Conservation (phyloP, 2,888 invertebrate species). For the Aleiodes leptofemur region DNA sequence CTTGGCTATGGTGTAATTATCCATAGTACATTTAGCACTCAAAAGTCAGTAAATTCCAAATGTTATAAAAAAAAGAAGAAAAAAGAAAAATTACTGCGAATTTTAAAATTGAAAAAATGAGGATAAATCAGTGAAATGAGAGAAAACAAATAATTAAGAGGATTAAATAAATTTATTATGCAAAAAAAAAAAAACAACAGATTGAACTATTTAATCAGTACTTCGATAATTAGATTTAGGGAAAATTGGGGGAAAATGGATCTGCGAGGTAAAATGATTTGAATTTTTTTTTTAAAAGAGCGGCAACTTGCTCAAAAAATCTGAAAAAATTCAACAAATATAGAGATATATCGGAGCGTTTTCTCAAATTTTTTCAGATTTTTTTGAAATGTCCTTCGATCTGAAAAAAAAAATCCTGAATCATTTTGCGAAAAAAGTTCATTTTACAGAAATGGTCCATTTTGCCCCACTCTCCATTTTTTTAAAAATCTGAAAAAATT, state of each 20-base stretch:
- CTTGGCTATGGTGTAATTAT: conserved; percentile 15
- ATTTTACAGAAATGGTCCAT: no score
- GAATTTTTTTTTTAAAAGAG: no score
- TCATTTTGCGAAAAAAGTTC: no score
- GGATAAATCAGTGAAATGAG: conserved; percentile 1
- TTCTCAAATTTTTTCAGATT: no score
- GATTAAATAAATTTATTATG: conserved; percentile 49
- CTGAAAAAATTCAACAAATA: no score
- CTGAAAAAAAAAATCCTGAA: no score
- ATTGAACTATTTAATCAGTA: conserved; percentile 28
- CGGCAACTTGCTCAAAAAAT: no score
- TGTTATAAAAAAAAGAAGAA: conserved; percentile 3
- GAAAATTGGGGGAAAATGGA: background rate
- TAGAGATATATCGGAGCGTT: no score
- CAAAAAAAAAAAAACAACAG: conserved; percentile 41
- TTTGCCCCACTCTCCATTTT: no score
- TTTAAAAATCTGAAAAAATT: no score
- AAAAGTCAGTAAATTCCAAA: conserved; percentile 2
- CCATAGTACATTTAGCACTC: background rate
- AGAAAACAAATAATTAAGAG: conserved; percentile 6
- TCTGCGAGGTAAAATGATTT: no score
- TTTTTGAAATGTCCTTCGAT: no score
- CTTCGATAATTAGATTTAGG: background rate
- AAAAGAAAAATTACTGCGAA: conserved; percentile 27
- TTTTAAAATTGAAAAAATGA: background rate